Percentiles rank a stretch among this genome's conserved stretches.
Evolutionary conservation across 2,113 vertebrate genomes (phyloP).

Genomic region (Peromyscus californicus): DNA sequence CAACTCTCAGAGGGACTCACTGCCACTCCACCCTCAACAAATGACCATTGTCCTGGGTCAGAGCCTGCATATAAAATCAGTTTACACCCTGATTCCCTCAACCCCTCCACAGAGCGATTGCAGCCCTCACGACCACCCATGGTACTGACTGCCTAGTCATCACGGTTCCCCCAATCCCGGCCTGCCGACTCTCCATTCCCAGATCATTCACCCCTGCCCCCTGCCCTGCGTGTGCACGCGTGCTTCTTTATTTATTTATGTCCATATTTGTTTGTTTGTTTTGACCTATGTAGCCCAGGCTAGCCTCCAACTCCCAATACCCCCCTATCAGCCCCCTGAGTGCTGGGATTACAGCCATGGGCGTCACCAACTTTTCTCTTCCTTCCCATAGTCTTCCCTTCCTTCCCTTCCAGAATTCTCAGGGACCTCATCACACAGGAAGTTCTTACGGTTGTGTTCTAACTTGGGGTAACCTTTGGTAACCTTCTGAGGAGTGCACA

Average conservation of each 20-base stretch:
- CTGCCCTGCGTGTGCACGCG: too few species aligned
- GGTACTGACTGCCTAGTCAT: too few species aligned
- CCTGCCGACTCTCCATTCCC: background rate
- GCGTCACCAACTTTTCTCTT: background rate
- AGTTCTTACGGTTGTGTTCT: background rate
- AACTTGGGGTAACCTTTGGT: background rate
- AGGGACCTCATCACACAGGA: background rate
- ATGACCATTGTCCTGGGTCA: too few species aligned
- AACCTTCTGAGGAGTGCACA: background rate
- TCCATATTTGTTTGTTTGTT: background rate
- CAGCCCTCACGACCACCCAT: background rate
- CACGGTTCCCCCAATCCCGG: background rate
- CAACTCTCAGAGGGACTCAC: background rate
- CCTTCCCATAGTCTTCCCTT: background rate
- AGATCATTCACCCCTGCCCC: background rate
- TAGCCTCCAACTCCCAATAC: background rate
- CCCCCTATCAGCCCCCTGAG: background rate
- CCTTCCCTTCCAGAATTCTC: background rate
- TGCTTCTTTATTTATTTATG: background rate
- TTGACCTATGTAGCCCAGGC: too few species aligned
- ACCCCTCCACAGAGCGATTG: background rate
- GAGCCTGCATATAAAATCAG: background rate
- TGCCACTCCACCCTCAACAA: background rate
- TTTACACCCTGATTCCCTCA: background rate
- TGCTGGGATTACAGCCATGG: background rate